phyloP scores from a whole-genome alignment of 2,888 invertebrate genomes.

The Cancer borealis region DNA sequence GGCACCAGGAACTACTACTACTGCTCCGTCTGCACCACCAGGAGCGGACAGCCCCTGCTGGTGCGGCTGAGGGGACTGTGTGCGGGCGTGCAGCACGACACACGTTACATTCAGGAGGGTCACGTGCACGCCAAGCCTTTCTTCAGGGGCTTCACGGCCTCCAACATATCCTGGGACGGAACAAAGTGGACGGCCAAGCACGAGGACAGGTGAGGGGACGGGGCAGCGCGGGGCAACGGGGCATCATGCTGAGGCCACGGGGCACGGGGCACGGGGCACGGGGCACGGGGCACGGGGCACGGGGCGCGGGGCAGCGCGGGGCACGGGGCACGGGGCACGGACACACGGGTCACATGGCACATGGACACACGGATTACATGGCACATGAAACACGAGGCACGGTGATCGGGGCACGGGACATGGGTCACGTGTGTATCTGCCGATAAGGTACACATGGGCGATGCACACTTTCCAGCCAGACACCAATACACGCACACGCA shows the following conservation, averaged over 20 bases:
- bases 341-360: too few relatives aligned
- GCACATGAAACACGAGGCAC: too few relatives aligned
- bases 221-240: neutral
- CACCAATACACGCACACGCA: neutral
- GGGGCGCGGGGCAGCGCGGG: too few relatives aligned
- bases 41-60: neutral
- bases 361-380: too few relatives aligned
- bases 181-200: slow-evolving; percentile 17
- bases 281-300: neutral
- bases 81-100: slow-evolving; percentile 28
- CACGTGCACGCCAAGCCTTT: slow-evolving; percentile 26
- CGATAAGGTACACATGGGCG: too few relatives aligned
- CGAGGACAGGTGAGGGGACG: neutral
- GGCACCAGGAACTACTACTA: neutral
- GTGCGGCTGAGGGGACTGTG: slow-evolving; percentile 39
- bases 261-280: neutral
- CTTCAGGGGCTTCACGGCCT: slow-evolving; percentile 34
- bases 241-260: neutral
- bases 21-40: slow-evolving; percentile 42
- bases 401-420: neutral
- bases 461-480: too few relatives aligned
- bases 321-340: too few relatives aligned
- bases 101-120: slow-evolving; percentile 22
- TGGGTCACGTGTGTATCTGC: too few relatives aligned
- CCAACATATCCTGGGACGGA: slow-evolving; percentile 51